Evolutionary conservation across 2,888 invertebrate species (phyloP).

Genomic region (Suillia variegata): DNA sequence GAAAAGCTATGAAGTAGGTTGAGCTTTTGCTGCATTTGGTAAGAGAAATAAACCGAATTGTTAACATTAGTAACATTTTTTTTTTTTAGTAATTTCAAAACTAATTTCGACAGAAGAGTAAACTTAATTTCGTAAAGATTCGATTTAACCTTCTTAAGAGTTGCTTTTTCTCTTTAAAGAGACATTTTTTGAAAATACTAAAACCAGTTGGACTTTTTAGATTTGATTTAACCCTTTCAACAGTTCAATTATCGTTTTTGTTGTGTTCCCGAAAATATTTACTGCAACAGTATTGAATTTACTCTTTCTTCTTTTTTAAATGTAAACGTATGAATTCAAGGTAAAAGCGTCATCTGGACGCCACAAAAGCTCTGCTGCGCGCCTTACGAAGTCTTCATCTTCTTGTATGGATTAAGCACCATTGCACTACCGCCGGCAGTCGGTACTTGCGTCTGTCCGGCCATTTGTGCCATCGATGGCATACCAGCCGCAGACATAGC

Average conservation of each 20-base stretch:
- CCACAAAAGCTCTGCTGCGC: background rate
- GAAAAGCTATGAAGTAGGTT: constrained; percentile 5
- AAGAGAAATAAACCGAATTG: no score
- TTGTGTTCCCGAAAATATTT: no score
- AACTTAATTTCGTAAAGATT: no score
- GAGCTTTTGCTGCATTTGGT: background rate
- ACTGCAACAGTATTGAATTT: no score
- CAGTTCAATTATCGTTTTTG: no score
- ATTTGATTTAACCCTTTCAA: no score
- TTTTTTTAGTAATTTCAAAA: no score
- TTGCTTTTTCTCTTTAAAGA: background rate
- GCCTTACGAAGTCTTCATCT: constrained; percentile 78
- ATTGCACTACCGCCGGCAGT: constrained; percentile 56
- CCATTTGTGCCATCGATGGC: constrained; percentile 59
- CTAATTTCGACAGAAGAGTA: no score
- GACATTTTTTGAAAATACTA: background rate
- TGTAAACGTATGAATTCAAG: no score
- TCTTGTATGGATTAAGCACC: constrained; percentile 84
- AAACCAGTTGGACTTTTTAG: background rate
- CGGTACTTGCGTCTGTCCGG: constrained; percentile 32
- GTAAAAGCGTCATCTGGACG: background rate
- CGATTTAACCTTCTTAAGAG: no score
- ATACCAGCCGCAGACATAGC: constrained; percentile 53
- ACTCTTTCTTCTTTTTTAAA: no score
- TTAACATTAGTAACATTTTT: no score